A percentile compares a stretch with the other conserved stretches of the same genome.
These are phyloP conservation scores for Scaeva pyrastri DNA, from an alignment of 2,888 invertebrate species.

Conservation along the genomic window DNA sequence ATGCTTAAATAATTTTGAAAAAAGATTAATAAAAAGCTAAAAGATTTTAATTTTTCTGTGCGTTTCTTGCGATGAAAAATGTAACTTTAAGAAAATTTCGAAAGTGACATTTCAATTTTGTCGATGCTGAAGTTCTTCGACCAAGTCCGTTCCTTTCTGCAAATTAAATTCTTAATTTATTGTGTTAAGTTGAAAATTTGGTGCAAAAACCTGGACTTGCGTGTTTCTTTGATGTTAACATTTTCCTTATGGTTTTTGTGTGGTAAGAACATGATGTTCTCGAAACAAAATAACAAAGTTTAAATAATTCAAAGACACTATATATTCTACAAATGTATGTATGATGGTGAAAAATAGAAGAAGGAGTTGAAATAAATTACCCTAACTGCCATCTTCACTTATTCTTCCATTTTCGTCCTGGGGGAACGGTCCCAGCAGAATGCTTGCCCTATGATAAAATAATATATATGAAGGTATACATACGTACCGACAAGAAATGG, in stretches of 20 bases:
- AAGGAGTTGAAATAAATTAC: slow-evolving; percentile 65
- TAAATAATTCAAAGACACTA: slow-evolving; percentile 69
- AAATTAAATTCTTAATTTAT: slow-evolving; percentile 1
- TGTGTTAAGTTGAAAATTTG: not conserved
- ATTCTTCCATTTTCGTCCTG: slow-evolving; percentile 12
- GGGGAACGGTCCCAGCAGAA: slow-evolving; percentile 21
- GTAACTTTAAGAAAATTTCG: no score
- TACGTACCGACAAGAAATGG: slow-evolving; percentile 32
- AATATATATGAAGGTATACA: not conserved
- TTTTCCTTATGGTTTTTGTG: not conserved
- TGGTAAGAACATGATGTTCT: slow-evolving; percentile 30
- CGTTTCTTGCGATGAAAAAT: no score
- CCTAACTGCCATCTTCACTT: slow-evolving; percentile 64
- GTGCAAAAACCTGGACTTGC: slow-evolving; percentile 2
- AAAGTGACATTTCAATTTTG: no score
- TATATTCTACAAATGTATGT: no score
- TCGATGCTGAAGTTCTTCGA: not conserved
- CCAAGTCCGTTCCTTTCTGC: not conserved
- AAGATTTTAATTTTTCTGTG: no score
- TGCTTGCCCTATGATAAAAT: slow-evolving; percentile 5
- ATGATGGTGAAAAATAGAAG: not conserved
- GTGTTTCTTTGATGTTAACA: slow-evolving; percentile 19
- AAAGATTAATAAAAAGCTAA: no score
- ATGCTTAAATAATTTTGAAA: no score
- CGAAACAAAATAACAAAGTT: slow-evolving; percentile 47